Conservation (phyloP, 2,797 vertebrate genomes). For the Helicolenus hilgendorfi region DNA sequence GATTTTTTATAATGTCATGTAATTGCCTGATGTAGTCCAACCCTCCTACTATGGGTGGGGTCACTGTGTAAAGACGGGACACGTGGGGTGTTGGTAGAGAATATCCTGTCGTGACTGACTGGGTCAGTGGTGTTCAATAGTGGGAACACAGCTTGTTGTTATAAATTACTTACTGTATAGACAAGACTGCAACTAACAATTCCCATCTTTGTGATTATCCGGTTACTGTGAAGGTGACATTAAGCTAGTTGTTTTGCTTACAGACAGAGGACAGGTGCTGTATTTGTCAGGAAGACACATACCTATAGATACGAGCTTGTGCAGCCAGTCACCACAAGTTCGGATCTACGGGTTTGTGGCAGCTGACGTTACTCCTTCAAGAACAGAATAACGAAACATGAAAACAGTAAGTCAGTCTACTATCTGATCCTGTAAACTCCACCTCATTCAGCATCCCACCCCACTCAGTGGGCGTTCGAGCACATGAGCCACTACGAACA, state of each 20-base stretch:
- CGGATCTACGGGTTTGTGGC: constrained; percentile 99
- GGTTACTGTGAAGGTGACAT: constrained; percentile 10
- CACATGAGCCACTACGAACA: constrained; percentile 10
- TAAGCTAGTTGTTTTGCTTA: constrained; percentile 8
- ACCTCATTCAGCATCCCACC: neutral
- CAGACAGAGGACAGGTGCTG: constrained; percentile 64
- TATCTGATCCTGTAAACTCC: constrained; percentile 8
- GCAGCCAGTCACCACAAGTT: constrained; percentile 97
- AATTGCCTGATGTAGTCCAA: constrained; percentile 30
- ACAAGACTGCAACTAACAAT: neutral
- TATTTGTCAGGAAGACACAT: constrained; percentile 94
- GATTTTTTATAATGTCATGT: constrained; percentile 9
- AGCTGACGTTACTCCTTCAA: constrained; percentile 89
- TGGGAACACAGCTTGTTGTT: constrained; percentile 9
- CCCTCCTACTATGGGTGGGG: constrained; percentile 70
- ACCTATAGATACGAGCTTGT: constrained; percentile 99
- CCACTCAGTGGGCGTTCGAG: constrained; percentile 15
- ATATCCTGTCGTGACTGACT: constrained; percentile 3
- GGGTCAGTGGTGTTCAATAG: constrained; percentile 8
- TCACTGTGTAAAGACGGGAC: constrained; percentile 47
- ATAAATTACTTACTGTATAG: neutral
- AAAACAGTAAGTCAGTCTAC: neutral
- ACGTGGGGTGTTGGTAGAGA: constrained; percentile 20
- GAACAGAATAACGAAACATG: constrained; percentile 31
- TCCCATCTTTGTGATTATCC: constrained; percentile 4